Evolutionary conservation across 2,797 vertebrate genomes (phyloP), one percentile per base, ranked within the genome.

Genomic region (Heterohyrax brucei): DNA sequence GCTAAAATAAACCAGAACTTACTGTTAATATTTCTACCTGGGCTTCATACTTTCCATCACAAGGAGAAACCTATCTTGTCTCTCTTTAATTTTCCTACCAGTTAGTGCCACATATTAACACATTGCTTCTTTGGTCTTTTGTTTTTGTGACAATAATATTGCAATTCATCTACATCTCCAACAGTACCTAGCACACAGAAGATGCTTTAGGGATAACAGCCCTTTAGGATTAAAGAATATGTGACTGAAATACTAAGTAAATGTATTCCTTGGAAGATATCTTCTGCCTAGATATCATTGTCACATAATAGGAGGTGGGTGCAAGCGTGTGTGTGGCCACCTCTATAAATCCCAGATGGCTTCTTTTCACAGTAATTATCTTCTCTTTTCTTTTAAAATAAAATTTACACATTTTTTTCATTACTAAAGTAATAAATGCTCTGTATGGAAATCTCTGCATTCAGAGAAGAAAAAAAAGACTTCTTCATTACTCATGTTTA

Each of bases 301-400:
- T 73, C 24, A 72, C 5, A n/a, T 21, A 50, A 18, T 1, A 77
- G 39, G 0, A 4, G 76, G 24, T 75, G 22, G 50, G 1, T 21
- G 13, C 28, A 5, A 14, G 13, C 39, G 22, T 26, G 8, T 16
- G 4, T 86, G n/a, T 73, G 8, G 16, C 68, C 24, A 91, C 30
- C 28, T 93, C 18, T 24, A 81, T 83, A 95, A 90, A 46, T 46
- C 21, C 13, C 33, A 94, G 7, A 56, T 39, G 44, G 61, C 22
- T 90, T 89, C 77, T 72, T 39, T 59, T 76, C 77, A 61, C 12
- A 56, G 2, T 56, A 79, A 75, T 66, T 64, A 10, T 64, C 14
- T 70, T 61, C 8, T 46, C 61, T 61, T 96, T 81, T 72, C 53
- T 56, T 70, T 89, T 91, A 84, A 95, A 82, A 48, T 88, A 85